Percentiles rank a stretch among this genome's conserved stretches.
These are phyloP conservation scores for Channa argus DNA, from an alignment of 2,113 vertebrate genomes.

Conservation along the genomic window DNA sequence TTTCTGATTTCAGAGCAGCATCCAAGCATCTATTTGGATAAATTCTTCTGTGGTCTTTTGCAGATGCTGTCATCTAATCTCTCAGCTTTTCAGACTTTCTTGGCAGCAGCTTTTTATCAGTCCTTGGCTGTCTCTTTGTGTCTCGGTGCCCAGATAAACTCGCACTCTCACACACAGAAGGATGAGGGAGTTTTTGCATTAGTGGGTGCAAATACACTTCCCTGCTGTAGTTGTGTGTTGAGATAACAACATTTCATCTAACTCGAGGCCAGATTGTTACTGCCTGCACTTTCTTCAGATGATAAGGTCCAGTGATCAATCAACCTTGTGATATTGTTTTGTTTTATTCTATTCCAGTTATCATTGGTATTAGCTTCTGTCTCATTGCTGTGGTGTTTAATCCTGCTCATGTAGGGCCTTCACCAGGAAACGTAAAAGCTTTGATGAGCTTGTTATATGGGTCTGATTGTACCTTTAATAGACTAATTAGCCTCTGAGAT, in stretches of 20 bases:
- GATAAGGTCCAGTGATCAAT: not conserved
- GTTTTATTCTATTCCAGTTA: not conserved
- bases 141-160: slow-evolving; percentile 50
- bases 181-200: not conserved
- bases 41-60: slow-evolving; percentile 52
- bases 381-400: not conserved
- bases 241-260: not conserved
- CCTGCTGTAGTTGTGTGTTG: not conserved
- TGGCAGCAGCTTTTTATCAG: slow-evolving; percentile 60
- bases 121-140: slow-evolving; percentile 47
- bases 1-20: slow-evolving; percentile 41
- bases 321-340: not conserved
- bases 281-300: not conserved
- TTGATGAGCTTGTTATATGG: not conserved
- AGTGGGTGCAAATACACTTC: not conserved
- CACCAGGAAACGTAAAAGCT: not conserved
- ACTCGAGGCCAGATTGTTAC: not conserved
- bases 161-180: slow-evolving; percentile 12
- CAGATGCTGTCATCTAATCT: slow-evolving; percentile 68
- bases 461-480: not conserved
- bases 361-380: not conserved
- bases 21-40: slow-evolving; percentile 44
- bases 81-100: slow-evolving; percentile 49
- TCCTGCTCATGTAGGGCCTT: not conserved
- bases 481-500: not conserved